Evolutionary conservation across 2,888 invertebrate species (phyloP), one percentile per base, ranked within the genome.

Genomic region (Deilephila elpenor): DNA sequence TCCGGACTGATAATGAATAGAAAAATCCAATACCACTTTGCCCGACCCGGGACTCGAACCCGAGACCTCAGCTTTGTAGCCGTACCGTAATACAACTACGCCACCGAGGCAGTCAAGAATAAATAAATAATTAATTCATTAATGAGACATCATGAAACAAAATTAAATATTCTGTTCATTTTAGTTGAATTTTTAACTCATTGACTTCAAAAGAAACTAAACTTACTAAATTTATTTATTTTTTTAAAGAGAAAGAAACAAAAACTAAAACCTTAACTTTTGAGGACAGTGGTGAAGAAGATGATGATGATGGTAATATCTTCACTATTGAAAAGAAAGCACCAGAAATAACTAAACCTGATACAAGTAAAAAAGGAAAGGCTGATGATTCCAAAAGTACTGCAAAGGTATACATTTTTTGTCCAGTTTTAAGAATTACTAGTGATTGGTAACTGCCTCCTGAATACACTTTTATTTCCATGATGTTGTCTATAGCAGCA

Each of bases 261-360:
- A 90, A 89, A 75, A 78, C 82, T 3, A 92, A 91, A 73, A 89
- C 88, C n/a, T 82, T 93, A 11, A 93, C 91, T 34, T 94, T 94
- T 82, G 92, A 88, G 19, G 93, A 94, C 78, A 93, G 92, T 82
- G 92, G 91, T 84, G 89, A 90, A 71, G 91, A 92, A 73, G 91
- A 91, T 75, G 89, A 90, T 72, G 87, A 87, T 74, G 88, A 87
- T 70, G 89, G 88, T 8, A 88, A 92, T 70, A 93, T 94, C 78
- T 94, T 94, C 78, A 93, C 86, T 76, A 91, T 94, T 77, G 94
- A 93, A 75, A 93, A 93, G 82, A 93, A 92, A 78, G 93, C 94
- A 56, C 85, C 84, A 29, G 84, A 88, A 73, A 83, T 87, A 59
- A 80, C 82, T 37, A 76, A 79, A 32, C 67, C 53, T 2, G 78